Evolutionary conservation across 2,888 invertebrate species (phyloP).

Genomic region (Volucella inflata): DNA sequence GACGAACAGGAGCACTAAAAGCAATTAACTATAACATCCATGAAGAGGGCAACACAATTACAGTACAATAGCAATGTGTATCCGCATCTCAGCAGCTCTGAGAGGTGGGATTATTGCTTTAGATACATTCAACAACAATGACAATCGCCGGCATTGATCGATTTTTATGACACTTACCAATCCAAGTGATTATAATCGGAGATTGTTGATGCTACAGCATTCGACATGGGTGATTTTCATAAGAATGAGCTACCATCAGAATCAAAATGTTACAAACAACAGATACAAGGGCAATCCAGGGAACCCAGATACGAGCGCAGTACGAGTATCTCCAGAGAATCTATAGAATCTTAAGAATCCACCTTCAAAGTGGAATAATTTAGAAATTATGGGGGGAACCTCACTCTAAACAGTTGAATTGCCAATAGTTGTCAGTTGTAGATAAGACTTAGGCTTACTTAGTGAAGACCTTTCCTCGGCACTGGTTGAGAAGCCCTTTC

Average conservation of each 20-base stretch:
- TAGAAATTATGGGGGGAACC: slow-evolving; percentile 39
- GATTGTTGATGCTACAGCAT: slow-evolving; percentile 70
- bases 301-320: slow-evolving; percentile 8
- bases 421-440: slow-evolving; percentile 62
- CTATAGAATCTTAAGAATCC: too few relatives aligned
- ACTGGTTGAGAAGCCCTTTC: slow-evolving; percentile 16
- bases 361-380: slow-evolving; percentile 26
- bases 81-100: not conserved
- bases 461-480: too few relatives aligned
- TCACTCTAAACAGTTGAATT: not conserved
- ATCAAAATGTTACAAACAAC: too few relatives aligned
- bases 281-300: not conserved
- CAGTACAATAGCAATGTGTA: slow-evolving; percentile 17
- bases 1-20: slow-evolving; percentile 53
- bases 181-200: slow-evolving; percentile 65
- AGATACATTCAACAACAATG: slow-evolving; percentile 54
- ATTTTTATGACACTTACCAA: slow-evolving; percentile 70
- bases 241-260: slow-evolving; percentile 36
- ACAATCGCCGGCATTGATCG: slow-evolving; percentile 64
- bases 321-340: not conserved
- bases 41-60: slow-evolving; percentile 24
- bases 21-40: slow-evolving; percentile 44
- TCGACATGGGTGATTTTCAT: slow-evolving; percentile 70
- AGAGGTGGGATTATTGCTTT: slow-evolving; percentile 21
- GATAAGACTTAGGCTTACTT: slow-evolving; percentile 51